Evolutionary conservation across 2,797 vertebrate species (phyloP).

Genomic region (Serranus cabrilla): DNA sequence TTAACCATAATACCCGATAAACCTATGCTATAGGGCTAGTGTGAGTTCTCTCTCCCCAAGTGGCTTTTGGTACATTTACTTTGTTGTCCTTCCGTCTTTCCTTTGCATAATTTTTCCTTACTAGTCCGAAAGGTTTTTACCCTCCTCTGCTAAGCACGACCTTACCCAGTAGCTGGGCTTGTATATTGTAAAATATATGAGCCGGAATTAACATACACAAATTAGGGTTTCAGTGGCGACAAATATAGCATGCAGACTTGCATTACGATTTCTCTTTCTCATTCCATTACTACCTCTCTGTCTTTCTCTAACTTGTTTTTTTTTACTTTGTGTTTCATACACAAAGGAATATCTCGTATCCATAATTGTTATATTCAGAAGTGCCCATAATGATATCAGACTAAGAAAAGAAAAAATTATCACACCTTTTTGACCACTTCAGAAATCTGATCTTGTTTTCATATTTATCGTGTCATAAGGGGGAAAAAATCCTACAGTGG

Average conservation of each 20-base stretch:
- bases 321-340: background rate
- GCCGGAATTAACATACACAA: constrained; percentile 4
- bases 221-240: background rate
- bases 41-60: background rate
- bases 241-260: background rate
- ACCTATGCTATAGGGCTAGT: background rate
- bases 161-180: background rate
- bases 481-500: constrained; percentile 6
- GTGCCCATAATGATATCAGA: constrained; percentile 4
- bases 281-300: background rate
- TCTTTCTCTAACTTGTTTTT: background rate
- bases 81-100: background rate
- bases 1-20: background rate
- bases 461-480: constrained; percentile 1
- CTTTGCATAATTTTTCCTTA: background rate
- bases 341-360: background rate
- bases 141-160: background rate
- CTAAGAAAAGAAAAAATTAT: background rate
- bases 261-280: background rate
- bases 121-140: background rate
- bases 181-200: background rate
- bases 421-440: background rate
- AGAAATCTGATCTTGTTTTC: background rate
- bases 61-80: background rate
- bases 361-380: background rate